Percentiles rank a stretch among this genome's conserved stretches.
These are phyloP conservation scores for Xylota sylvarum DNA, from an alignment of 2,888 invertebrate species.

Conservation along the genomic window DNA sequence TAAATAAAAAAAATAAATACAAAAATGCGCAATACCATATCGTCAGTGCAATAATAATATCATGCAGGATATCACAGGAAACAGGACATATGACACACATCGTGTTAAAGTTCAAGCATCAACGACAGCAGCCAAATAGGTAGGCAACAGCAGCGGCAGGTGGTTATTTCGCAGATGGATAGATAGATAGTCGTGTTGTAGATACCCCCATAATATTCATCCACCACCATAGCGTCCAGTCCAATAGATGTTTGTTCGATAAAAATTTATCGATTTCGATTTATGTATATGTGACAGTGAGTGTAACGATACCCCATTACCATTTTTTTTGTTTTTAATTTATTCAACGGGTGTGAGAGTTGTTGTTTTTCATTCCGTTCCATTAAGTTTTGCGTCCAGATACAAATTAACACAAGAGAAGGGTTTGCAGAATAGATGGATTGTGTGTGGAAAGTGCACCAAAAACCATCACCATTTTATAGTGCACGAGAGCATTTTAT, in stretches of 20 bases:
- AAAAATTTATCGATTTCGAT: slow-evolving; percentile 55
- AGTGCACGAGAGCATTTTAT: slow-evolving; percentile 23
- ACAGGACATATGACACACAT: slow-evolving; percentile 46
- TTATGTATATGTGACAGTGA: slow-evolving; percentile 36
- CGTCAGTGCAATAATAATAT: slow-evolving; percentile 53
- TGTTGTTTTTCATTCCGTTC: slow-evolving; percentile 62
- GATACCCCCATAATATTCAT: slow-evolving; percentile 39
- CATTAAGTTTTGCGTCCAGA: slow-evolving; percentile 61
- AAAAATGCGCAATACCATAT: slow-evolving; percentile 47
- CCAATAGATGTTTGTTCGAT: slow-evolving; percentile 59
- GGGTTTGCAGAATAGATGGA: slow-evolving; percentile 32
- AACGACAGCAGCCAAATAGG: slow-evolving; percentile 50
- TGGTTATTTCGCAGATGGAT: slow-evolving; percentile 48
- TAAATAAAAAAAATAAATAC: slow-evolving; percentile 14
- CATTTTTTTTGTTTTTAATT: slow-evolving; percentile 31
- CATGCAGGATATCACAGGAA: slow-evolving; percentile 64
- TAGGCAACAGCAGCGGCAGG: slow-evolving; percentile 40
- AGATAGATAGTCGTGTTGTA: slow-evolving; percentile 33
- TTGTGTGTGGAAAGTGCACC: slow-evolving; percentile 27
- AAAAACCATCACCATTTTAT: slow-evolving; percentile 28
- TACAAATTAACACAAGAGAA: slow-evolving; percentile 55
- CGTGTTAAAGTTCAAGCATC: slow-evolving; percentile 60
- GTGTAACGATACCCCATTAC: slow-evolving; percentile 54
- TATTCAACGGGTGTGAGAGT: slow-evolving; percentile 34
- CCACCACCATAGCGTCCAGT: slow-evolving; percentile 40